Evolutionary conservation across 2,888 invertebrate species (phyloP).

Genomic region (Polia nebulosa): DNA sequence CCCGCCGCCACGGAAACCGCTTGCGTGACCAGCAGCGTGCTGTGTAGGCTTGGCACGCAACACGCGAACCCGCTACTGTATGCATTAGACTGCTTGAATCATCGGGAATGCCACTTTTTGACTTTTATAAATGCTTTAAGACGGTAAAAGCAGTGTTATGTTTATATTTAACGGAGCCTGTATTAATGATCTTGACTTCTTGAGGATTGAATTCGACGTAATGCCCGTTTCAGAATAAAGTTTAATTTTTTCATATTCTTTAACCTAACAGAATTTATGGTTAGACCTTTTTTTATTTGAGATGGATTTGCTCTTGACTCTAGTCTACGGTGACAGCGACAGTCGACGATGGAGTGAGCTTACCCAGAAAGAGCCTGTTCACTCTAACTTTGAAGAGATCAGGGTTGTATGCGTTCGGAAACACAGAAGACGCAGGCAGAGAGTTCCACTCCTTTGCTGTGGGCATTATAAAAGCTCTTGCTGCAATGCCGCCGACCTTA

Average conservation of each 20-base stretch:
- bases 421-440: too few relatives aligned
- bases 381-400: too few relatives aligned
- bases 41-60: constrained; percentile 59
- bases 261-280: too few relatives aligned
- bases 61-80: constrained; percentile 57
- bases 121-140: constrained; percentile 12
- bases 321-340: too few relatives aligned
- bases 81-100: constrained; percentile 54
- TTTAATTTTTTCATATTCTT: neutral
- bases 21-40: constrained; percentile 62
- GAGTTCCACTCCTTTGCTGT: too few relatives aligned
- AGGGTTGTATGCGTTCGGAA: too few relatives aligned
- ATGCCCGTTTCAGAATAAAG: neutral
- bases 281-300: too few relatives aligned
- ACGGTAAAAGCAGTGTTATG: constrained; percentile 3
- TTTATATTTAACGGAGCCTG: neutral
- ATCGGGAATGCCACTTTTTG: constrained; percentile 57
- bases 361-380: too few relatives aligned
- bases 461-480: too few relatives aligned
- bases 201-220: neutral
- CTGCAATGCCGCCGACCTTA: neutral
- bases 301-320: too few relatives aligned
- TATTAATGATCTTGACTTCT: neutral
- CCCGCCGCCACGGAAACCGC: constrained; percentile 69
- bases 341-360: too few relatives aligned